Evolutionary conservation across 2,113 vertebrate genomes (phyloP), one percentile per base, ranked within the genome.

Genomic region (Sorex fumeus): DNA sequence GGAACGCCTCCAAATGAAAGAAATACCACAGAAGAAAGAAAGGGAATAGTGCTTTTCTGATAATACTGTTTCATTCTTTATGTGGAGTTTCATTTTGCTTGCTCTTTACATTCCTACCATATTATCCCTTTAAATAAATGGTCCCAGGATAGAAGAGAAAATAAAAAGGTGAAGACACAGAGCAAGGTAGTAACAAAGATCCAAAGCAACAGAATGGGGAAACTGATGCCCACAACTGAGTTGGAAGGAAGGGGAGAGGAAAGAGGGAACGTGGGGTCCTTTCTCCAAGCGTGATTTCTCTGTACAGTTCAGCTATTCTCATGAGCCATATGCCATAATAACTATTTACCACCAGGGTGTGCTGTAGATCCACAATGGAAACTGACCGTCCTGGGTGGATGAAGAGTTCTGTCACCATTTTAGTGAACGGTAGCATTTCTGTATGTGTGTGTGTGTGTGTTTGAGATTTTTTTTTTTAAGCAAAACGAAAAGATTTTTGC

Each of bases 321-420:
- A n/a, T 0, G 3, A 0, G 6, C 13, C 62, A 34, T 6, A 11
- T 0, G 0, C 57, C 47, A 83, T 60, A 91, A 77, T 23, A 70
- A 28, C 69, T 40, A 53, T 28, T 36, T 71, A 43, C 98, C 98
- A 97, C 97, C 96, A 97, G 98, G 97, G 28, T 70, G 97, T 94
- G 95, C 98, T 98, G 87, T 95, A 0, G 92, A 84, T 96, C 96
- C 97, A 93, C 94, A 96, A 69, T 96, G 94, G 89, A 94, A 27
- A 15, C 16, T 50, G n/a, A n/a, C n/a, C n/a, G n/a, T n/a, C 57
- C 57, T 13, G 53, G 57, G 6, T 13, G 13, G 71, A 28, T 1
- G 60, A 57, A 32, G 40, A 40, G 60, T 87, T 92, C 19, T 84
- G 3, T 1, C 19, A 34, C n/a, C 70, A 28, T 74, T 21, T 84